phyloP scores from a whole-genome alignment of 2,888 invertebrate species.

The Galeopsomyia nigrocyanea region DNA sequence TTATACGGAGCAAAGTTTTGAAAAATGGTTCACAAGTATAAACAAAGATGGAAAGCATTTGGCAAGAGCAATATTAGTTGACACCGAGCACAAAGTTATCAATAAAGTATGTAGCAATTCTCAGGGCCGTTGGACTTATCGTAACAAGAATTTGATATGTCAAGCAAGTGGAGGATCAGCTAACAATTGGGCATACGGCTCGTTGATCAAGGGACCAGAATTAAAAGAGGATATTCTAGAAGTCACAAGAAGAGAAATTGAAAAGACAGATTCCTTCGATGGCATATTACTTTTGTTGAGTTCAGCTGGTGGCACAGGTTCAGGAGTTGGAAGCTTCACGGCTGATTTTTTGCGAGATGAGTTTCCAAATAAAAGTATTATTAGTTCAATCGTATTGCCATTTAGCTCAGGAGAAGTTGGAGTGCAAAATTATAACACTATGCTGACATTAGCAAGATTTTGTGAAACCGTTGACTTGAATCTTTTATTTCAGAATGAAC shows the following conservation, averaged over 20 bases:
- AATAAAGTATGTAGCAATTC: slow-evolving; percentile 59
- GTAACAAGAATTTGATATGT: slow-evolving; percentile 66
- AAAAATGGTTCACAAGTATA: slow-evolving; percentile 69
- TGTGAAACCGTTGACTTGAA: slow-evolving; percentile 67
- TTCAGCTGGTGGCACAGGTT: slow-evolving; percentile 72
- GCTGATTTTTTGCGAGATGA: slow-evolving; percentile 67
- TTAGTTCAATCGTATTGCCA: slow-evolving; percentile 68
- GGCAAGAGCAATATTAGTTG: slow-evolving; percentile 70
- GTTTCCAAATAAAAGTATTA: slow-evolving; percentile 69
- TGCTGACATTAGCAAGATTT: slow-evolving; percentile 69
- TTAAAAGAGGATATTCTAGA: slow-evolving; percentile 66
- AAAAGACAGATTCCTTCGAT: slow-evolving; percentile 67
- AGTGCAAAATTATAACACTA: slow-evolving; percentile 71
- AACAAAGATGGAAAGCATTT: slow-evolving; percentile 61
- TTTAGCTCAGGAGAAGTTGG: slow-evolving; percentile 70
- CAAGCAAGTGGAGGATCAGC: slow-evolving; percentile 69
- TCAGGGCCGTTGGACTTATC: slow-evolving; percentile 62
- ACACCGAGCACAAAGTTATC: slow-evolving; percentile 71
- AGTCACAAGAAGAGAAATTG: slow-evolving; percentile 66
- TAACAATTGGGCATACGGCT: slow-evolving; percentile 73
- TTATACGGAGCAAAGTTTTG: slow-evolving; percentile 62
- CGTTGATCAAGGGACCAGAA: slow-evolving; percentile 66
- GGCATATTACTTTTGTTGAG: slow-evolving; percentile 69
- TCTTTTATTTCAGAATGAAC: slow-evolving; percentile 70
- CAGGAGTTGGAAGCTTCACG: slow-evolving; percentile 70